Percentiles rank a stretch among this genome's conserved stretches.
Conservation (phyloP, 1,140 invertebrate genomes). For the Theocolax elegans region DNA sequence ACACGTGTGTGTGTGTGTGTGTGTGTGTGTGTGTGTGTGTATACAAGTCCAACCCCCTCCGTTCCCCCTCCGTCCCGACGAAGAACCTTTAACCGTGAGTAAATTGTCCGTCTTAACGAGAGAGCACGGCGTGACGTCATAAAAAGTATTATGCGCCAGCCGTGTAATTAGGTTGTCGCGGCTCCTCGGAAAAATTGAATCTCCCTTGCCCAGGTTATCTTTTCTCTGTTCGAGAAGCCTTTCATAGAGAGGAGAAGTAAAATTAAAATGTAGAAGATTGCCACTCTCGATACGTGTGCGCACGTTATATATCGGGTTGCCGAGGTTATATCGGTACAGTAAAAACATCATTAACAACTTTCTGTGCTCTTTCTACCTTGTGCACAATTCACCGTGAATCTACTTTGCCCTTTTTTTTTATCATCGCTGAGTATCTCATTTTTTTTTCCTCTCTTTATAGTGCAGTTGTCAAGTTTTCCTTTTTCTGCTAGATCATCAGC, state of each 20-base stretch:
- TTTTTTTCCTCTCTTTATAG: neutral
- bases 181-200: constrained; percentile 13
- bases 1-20: too few relatives aligned
- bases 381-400: neutral
- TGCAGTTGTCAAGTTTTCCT: too few relatives aligned
- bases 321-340: neutral
- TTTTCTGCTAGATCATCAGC: too few relatives aligned
- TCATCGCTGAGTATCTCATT: neutral
- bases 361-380: neutral
- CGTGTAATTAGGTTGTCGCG: constrained; percentile 21
- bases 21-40: too few relatives aligned
- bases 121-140: constrained; percentile 3
- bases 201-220: too few relatives aligned
- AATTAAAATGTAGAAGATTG: constrained; percentile 31
- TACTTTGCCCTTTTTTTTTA: neutral
- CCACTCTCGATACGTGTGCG: constrained; percentile 5
- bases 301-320: neutral
- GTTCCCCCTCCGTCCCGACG: too few relatives aligned
- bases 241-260: too few relatives aligned
- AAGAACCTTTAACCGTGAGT: neutral
- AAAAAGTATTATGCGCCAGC: constrained; percentile 20
- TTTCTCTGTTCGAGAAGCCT: too few relatives aligned
- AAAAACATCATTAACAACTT: constrained; percentile 29
- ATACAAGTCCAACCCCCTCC: too few relatives aligned
- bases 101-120: constrained; percentile 4